phyloP scores from a whole-genome alignment of 2,888 invertebrate species.

The Paralinhomoeus sp. region DNA sequence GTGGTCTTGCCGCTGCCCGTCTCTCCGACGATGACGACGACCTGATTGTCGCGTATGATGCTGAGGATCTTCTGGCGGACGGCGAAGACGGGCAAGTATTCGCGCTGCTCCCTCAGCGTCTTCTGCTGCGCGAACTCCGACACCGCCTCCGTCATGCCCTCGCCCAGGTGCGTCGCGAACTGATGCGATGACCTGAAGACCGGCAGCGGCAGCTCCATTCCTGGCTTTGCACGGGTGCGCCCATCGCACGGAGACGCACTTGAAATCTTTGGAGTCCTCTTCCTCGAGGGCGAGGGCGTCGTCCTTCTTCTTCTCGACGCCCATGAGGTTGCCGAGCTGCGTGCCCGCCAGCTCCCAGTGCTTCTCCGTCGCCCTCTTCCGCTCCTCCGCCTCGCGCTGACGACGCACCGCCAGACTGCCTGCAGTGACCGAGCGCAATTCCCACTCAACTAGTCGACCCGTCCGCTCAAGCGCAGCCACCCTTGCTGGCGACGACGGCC shows the following conservation, averaged over 20 bases:
- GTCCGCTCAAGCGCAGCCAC: too few species aligned
- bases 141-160: constrained; percentile 26
- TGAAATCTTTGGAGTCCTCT: too few species aligned
- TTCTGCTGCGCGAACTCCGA: constrained; percentile 66
- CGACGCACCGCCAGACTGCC: constrained; percentile 56
- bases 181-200: constrained; percentile 77
- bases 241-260: too few species aligned
- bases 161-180: constrained; percentile 72
- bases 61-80: constrained; percentile 51
- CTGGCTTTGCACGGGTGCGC: too few species aligned
- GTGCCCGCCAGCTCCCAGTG: constrained; percentile 97
- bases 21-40: constrained; percentile 22
- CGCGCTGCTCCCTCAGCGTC: constrained; percentile 51
- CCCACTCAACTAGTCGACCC: too few species aligned
- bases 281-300: constrained; percentile 35
- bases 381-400: constrained; percentile 81
- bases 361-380: constrained; percentile 80
- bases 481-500: too few species aligned
- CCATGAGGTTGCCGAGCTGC: constrained; percentile 84
- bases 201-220: too few species aligned
- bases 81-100: constrained; percentile 80
- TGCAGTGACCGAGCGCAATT: too few species aligned
- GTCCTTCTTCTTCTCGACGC: constrained; percentile 49
- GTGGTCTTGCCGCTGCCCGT: constrained; percentile 85
- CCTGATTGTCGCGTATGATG: constrained; percentile 44